Base-by-base conservation (phyloP, 2,797 vertebrate genomes). In the Todus mexicanus region DNA sequence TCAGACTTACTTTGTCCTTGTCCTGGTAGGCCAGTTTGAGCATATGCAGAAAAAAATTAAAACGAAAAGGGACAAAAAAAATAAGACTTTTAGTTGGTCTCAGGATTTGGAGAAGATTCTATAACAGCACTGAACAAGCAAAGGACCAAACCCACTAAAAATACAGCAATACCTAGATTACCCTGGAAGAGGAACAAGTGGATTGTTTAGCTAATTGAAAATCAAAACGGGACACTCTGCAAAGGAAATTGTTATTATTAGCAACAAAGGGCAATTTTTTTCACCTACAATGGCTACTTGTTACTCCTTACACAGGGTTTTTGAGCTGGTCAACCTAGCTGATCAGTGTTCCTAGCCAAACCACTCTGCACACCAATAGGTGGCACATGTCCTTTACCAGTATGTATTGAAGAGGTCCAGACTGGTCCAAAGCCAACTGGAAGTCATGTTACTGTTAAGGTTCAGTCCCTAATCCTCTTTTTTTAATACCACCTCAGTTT, bases 1-100 rank as follows among this genome's bases (percentile, higher is more conserved):
- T 84, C 47, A 87, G 79, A 98, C 98, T 98, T 98, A 98, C 98
- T 97, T 98, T 98, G 96, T 98, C 98, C 87, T 98, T 98, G 97
- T 98, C 98, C 98, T 98, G 97, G 94, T 71, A 93, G 88, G 94
- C 35, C 97, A 97, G 95, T 96, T 97, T 96, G 94, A 96, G 96
- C 96, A 96, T 86, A 96, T 5, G 4, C 63, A 79, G 72, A 82
- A 87, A 96, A 85, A 94, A 48, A 75, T 60, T 87, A 95, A 94
- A 95, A 56, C 95, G 93, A 95, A 94, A 95, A 92, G 90, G 93
- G 92, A 82, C 81, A 95, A 73, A 84, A 42, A 88, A 96, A 94
- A 84, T 15, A 72, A 3, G 4, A 89, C 57, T 93, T 93, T 96
- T 93, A 97, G 92, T 94, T 90, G 82, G 84, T 96, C 92, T 97